Evolutionary conservation across 2,888 invertebrate species (phyloP), one percentile per base, ranked within the genome.

Genomic region (Hirtodrosophila histrioides): DNA sequence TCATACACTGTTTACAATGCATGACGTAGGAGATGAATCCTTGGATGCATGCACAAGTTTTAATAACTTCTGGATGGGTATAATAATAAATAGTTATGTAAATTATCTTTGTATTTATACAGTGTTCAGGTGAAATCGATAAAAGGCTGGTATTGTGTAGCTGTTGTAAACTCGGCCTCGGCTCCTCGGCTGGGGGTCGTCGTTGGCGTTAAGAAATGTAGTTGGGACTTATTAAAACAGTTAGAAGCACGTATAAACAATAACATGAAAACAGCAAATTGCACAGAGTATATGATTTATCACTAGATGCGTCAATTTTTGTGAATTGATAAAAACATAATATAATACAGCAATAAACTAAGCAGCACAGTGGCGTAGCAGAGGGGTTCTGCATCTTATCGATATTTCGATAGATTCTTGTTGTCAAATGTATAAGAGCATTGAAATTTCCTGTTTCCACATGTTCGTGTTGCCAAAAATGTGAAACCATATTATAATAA

Each of bases 121-220:
- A 44, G 54, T 61, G 51, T 51, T 75, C 24, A 57, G 53, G 67
- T 80, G 69, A 68, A 86, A 86, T 86, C 81, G 86, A 83, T 86
- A 69, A 70, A 51, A 48, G 46, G 48, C 48, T 57, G 31, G 54
- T 51, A 58, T 51, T 77, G 66, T 63, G 48, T 57, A 51, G 39
- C 33, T 51, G 55, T 31, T 75, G 36, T 49, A 23, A 45, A 23
- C 45, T 53, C 48, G 41, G 55, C 48, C 55, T 61, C 60, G 40
- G 51, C 41, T 65, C 31, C 56, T 29, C 37, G 17, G 61, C 46
- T 49, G 50, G 61, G 61, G 62, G 45, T 80, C 50, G 45, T 33
- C 40, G 43, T 67, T 46, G 29, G 39, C 24, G 36, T 72, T 12
- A 36, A 8, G 3, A 37, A 44, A 36, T 49, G 9, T 40, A 44